Conservation (phyloP, 2,113 vertebrate genomes). For the Leuciscus idus region DNA sequence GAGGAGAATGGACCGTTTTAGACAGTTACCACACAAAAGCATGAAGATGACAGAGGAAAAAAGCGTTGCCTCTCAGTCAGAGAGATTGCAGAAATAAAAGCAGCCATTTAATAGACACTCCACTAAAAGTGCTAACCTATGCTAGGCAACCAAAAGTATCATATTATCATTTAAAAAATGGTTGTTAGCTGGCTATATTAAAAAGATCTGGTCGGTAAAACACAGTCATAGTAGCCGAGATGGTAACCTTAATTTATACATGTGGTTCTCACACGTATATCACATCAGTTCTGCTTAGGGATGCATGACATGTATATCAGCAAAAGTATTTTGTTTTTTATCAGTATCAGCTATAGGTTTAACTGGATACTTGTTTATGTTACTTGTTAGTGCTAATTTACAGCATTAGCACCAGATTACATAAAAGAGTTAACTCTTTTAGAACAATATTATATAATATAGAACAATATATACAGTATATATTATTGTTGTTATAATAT, state of each 20-base stretch:
- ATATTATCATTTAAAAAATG: not conserved
- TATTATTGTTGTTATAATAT: too few species aligned
- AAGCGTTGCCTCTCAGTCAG: not conserved
- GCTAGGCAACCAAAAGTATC: not conserved
- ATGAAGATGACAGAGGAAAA: constrained; percentile 13
- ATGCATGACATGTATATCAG: not conserved
- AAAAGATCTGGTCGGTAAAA: not conserved
- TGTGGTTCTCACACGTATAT: not conserved
- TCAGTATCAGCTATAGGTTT: not conserved
- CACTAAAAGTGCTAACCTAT: not conserved
- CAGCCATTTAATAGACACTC: not conserved
- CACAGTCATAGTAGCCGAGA: not conserved
- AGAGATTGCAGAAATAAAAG: constrained; percentile 3
- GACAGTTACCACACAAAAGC: constrained; percentile 38
- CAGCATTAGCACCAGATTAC: not conserved
- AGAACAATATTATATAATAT: too few species aligned
- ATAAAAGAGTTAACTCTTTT: not conserved
- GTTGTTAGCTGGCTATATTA: not conserved
- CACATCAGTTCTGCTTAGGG: not conserved
- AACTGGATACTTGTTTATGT: not conserved
- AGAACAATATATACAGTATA: too few species aligned
- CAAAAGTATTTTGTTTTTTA: not conserved
- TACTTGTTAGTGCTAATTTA: not conserved
- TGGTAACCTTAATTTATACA: not conserved
- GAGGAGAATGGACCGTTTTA: constrained; percentile 36